Base-by-base conservation (phyloP, 2,797 vertebrate genomes). In the Lithobates pipiens region DNA sequence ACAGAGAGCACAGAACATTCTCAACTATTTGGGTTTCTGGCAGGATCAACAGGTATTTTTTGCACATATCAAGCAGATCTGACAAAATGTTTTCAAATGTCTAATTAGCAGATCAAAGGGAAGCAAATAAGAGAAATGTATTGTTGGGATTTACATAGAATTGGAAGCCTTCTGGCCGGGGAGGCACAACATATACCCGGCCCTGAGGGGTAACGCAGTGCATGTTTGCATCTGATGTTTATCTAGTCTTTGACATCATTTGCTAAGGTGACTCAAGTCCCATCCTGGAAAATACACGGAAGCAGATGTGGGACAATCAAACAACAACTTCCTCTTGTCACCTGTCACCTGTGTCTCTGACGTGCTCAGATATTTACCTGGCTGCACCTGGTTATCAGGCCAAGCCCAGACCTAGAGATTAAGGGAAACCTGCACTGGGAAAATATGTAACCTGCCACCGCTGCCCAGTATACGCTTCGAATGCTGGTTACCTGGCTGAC, bases 221-320 rank as follows among this genome's bases (percentile, higher is more conserved):
- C 2, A 42, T 23, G 13, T 25, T 63, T 70, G 39, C 65, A 10
- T 6, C 29, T 11, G 1, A 2, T 80, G 42, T 32, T 80, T 70
- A 54, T 36, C 67, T 57, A 23, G 25, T 7, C 44, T n/a, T 8
- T 71, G 65, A 80, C 78, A 54, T 69, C 76, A 77, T 10, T 11
- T 63, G 57, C 65, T 9, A 21, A 6, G 1, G 77, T 27, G 15
- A 77, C n/a, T 36, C 67, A 15, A 76, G 83, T 87, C 87, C 32
- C 87, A 82, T 76, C 91, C 90, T 88, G 89, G 90, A 34, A 88
- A 88, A 27, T 89, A 88, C 2, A 91, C 90, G 81, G 89, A 77
- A 79, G 68, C 82, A 80, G 6, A 90, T 88, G 50, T 88, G 42
- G 9, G 67, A 46, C 27, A 23, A 80, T 70, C 78, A 34, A 32